Conservation (phyloP, 2,888 invertebrate species). For the Anorthoa munda region DNA sequence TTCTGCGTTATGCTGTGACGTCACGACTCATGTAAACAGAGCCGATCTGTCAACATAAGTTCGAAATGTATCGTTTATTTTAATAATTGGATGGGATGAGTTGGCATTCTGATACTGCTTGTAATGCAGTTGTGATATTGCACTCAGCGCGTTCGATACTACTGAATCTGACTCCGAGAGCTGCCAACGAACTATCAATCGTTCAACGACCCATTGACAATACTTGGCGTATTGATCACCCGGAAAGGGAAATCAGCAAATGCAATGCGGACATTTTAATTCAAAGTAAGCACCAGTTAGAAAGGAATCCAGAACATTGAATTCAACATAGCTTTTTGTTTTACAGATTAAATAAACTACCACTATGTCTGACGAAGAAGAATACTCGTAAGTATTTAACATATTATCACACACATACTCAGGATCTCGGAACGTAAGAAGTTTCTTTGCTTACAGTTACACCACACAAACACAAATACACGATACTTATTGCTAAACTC, state of each 20-base stretch:
- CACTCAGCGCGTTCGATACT: constrained; percentile 23
- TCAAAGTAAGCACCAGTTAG: neutral
- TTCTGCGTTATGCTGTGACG: constrained; percentile 48
- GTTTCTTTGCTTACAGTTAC: constrained; percentile 51
- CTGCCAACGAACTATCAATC: constrained; percentile 56
- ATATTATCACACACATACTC: constrained; percentile 26
- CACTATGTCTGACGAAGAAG: constrained; percentile 98
- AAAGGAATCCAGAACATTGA: neutral
- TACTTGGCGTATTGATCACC: constrained; percentile 9
- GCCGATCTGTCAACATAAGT: constrained; percentile 41
- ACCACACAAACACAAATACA: constrained; percentile 41
- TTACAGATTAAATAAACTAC: constrained; percentile 89
- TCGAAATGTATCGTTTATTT: constrained; percentile 27
- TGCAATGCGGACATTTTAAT: neutral
- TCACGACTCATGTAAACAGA: constrained; percentile 55
- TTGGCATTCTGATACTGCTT: constrained; percentile 45
- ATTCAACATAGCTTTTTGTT: constrained; percentile 71
- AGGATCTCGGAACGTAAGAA: constrained; percentile 54
- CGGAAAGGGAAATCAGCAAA: constrained; percentile 10
- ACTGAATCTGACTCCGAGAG: constrained; percentile 22
- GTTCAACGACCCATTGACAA: constrained; percentile 53
- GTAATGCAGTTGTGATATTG: constrained; percentile 37
- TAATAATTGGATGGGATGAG: constrained; percentile 30
- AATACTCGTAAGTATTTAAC: constrained; percentile 96
- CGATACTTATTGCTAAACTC: constrained; percentile 37